A percentile compares a stretch with the other conserved stretches of the same genome.
These are phyloP conservation scores for Rhodinocichla rosea DNA, from an alignment of 2,113 vertebrate species.

Conservation along the genomic window DNA sequence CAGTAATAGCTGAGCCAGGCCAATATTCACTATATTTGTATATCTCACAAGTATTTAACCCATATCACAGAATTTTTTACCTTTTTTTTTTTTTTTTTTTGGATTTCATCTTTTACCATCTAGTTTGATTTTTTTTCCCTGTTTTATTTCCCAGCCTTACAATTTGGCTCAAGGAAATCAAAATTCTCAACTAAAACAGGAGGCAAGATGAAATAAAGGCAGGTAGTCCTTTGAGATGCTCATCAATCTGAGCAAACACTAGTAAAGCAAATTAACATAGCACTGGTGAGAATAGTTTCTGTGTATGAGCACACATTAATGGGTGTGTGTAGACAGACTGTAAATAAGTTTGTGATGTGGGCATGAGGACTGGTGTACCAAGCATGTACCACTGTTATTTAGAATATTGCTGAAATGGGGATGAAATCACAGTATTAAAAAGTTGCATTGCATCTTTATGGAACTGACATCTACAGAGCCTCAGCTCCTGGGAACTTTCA, in stretches of 20 bases:
- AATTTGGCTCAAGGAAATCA: neutral
- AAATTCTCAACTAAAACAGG: neutral
- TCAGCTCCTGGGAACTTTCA: neutral
- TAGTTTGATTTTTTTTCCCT: fast-evolving
- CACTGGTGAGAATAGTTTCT: neutral
- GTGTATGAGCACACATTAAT: neutral
- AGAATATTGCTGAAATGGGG: neutral
- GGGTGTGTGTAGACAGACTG: neutral
- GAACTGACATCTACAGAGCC: neutral
- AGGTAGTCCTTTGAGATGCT: neutral
- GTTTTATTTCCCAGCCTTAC: neutral
- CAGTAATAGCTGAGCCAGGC: neutral
- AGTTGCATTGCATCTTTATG: neutral
- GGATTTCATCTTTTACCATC: neutral
- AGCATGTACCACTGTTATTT: neutral
- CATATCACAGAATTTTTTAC: neutral
- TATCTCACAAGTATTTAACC: neutral
- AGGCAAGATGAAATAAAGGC: neutral
- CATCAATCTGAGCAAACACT: neutral
- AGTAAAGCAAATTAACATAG: neutral
- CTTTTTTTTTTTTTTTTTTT: neutral
- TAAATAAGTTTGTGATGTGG: neutral
- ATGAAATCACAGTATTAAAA: neutral
- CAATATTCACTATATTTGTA: neutral
- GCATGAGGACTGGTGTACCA: neutral